Percentiles rank a stretch among this genome's conserved stretches.
Evolutionary conservation across 2,797 vertebrate genomes (phyloP).

Genomic region (Euphonia xanthogaster): DNA sequence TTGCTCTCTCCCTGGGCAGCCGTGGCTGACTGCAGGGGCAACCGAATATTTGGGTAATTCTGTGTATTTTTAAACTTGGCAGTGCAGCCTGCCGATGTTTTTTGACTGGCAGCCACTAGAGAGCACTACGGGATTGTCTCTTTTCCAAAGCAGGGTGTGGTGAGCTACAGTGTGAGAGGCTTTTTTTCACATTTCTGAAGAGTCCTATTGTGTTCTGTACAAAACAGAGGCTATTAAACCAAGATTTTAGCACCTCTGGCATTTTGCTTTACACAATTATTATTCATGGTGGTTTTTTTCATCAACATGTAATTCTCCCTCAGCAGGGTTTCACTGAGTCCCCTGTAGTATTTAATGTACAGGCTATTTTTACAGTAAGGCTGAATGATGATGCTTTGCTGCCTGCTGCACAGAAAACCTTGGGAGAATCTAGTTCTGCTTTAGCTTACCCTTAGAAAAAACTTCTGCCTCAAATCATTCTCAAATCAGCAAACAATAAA

Average conservation of each 20-base stretch:
- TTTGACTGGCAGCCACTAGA: conserved; percentile 12
- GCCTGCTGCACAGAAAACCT: not conserved
- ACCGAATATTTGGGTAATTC: not conserved
- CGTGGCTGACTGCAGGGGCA: not conserved
- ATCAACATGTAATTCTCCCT: not conserved
- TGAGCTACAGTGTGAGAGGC: not conserved
- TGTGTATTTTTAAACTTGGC: not conserved
- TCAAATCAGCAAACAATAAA: not conserved
- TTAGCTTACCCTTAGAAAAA: not conserved
- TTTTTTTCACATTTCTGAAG: not conserved
- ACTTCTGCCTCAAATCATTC: not conserved
- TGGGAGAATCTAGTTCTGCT: not conserved
- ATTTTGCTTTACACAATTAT: not conserved
- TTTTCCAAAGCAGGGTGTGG: not conserved
- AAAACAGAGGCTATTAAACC: not conserved
- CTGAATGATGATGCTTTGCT: not conserved
- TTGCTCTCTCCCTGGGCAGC: not conserved
- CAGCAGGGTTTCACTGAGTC: not conserved
- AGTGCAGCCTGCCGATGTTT: not conserved
- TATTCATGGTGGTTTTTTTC: not conserved
- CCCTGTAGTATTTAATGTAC: not conserved
- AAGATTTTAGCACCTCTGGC: not conserved
- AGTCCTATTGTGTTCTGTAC: not conserved
- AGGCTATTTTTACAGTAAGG: not conserved
- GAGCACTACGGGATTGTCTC: not conserved